Percentiles rank a stretch among this genome's conserved stretches.
These are phyloP conservation scores for Volucella inanis DNA, from an alignment of 2,888 invertebrate genomes.

Conservation along the genomic window DNA sequence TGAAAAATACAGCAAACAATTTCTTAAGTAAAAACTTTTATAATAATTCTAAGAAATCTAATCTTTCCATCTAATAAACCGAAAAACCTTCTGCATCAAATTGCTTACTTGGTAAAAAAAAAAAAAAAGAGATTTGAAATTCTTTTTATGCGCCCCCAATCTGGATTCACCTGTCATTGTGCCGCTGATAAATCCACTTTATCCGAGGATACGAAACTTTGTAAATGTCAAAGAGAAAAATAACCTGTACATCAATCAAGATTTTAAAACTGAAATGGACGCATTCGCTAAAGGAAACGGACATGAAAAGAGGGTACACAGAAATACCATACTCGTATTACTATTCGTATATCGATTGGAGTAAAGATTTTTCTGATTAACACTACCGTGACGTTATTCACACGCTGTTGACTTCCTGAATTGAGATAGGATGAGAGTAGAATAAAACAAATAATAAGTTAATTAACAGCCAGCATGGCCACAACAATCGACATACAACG, in stretches of 20 bases:
- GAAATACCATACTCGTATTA: conserved; percentile 12
- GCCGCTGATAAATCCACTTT: conserved; percentile 52
- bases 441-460: conserved; percentile 74
- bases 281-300: conserved; percentile 32
- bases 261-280: conserved; percentile 55
- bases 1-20: no score
- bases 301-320: conserved; percentile 5
- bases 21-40: no score
- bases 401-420: conserved; percentile 15
- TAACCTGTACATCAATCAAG: conserved; percentile 64
- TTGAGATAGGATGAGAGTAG: conserved; percentile 29
- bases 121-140: conserved; percentile 51
- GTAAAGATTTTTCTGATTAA: conserved; percentile 53
- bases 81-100: conserved; percentile 46
- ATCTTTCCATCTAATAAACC: conserved; percentile 3
- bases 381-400: conserved; percentile 34
- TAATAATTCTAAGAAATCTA: no score
- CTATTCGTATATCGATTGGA: conserved; percentile 51
- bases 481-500: conserved; percentile 67
- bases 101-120: conserved; percentile 38
- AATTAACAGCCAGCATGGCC: conserved; percentile 67
- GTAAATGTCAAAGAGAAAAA: conserved; percentile 57
- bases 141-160: conserved; percentile 31
- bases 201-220: conserved; percentile 55
- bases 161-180: conserved; percentile 28